These are phyloP conservation scores for Eupeodes latifasciatus DNA, from an alignment of 2,888 invertebrate species.

Conservation along the genomic window DNA sequence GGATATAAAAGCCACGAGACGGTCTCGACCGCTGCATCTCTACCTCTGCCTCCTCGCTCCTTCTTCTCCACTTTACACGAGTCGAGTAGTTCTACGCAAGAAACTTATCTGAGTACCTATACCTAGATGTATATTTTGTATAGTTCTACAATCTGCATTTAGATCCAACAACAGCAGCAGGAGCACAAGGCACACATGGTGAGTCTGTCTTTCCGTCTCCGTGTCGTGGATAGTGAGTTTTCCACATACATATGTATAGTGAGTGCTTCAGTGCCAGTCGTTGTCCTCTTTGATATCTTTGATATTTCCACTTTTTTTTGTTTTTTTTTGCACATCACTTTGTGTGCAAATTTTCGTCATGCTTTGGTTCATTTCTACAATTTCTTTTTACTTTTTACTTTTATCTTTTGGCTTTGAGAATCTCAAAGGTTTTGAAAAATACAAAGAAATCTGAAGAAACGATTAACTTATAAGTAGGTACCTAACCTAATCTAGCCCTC, in stretches of 20 bases:
- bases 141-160: conserved; percentile 32
- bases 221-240: too few species aligned
- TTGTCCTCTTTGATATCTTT: conserved; percentile 51
- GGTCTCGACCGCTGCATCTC: conserved; percentile 1
- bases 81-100: background rate
- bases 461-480: background rate
- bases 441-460: conserved; percentile 45
- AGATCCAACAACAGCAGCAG: conserved; percentile 43
- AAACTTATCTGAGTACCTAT: conserved; percentile 26
- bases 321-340: conserved; percentile 60
- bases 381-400: conserved; percentile 9
- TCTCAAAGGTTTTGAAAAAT: conserved; percentile 19
- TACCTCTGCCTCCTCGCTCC: background rate
- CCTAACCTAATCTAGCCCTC: too few species aligned
- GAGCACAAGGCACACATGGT: too few species aligned
- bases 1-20: conserved; percentile 31
- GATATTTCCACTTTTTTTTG: conserved; percentile 66
- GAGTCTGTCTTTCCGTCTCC: too few species aligned
- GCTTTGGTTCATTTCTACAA: conserved; percentile 51
- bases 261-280: conserved; percentile 10
- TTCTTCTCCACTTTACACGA: background rate
- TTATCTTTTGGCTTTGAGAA: conserved; percentile 8
- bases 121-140: background rate
- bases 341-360: conserved; percentile 50
- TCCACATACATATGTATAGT: background rate